These are phyloP conservation scores for Cacajao melanocephalus DNA, from an alignment of 2,797 vertebrate genomes.

Conservation along the genomic window DNA sequence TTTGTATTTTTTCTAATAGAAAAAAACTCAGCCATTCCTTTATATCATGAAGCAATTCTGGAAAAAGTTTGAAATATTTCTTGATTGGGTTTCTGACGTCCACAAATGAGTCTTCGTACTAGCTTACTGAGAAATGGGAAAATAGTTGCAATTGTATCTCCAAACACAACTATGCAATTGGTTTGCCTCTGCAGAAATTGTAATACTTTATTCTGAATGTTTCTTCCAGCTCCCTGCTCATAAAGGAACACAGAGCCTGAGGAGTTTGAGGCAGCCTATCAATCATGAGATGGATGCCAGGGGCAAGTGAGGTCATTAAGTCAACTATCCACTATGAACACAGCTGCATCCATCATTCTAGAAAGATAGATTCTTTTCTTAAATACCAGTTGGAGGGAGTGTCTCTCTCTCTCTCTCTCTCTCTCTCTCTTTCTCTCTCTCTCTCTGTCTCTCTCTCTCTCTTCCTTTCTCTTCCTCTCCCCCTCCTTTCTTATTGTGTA, in stretches of 20 bases:
- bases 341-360: slow-evolving; percentile 64
- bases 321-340: slow-evolving; percentile 49
- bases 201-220: slow-evolving; percentile 40
- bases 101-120: slow-evolving; percentile 4
- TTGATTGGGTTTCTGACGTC: slow-evolving; percentile 12
- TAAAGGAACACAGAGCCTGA: slow-evolving; percentile 30
- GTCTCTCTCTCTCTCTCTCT: not conserved
- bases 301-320: slow-evolving; percentile 68
- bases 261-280: slow-evolving; percentile 43
- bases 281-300: slow-evolving; percentile 49
- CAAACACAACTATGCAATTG: slow-evolving; percentile 27
- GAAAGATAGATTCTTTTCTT: slow-evolving; percentile 65
- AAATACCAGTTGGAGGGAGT: slow-evolving; percentile 27
- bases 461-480: not conserved
- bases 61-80: not conserved
- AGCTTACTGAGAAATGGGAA: slow-evolving; percentile 5
- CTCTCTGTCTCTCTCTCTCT: not conserved
- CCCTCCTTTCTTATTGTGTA: not conserved
- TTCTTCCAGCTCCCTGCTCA: slow-evolving; percentile 43
- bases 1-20: not conserved
- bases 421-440: not conserved
- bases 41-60: slow-evolving; percentile 15
- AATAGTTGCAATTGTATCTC: slow-evolving; percentile 40
- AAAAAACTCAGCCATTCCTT: not conserved
- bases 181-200: slow-evolving; percentile 48